Evolutionary conservation across 2,797 vertebrate species (phyloP).

Genomic region (Takifugu ocellatus): DNA sequence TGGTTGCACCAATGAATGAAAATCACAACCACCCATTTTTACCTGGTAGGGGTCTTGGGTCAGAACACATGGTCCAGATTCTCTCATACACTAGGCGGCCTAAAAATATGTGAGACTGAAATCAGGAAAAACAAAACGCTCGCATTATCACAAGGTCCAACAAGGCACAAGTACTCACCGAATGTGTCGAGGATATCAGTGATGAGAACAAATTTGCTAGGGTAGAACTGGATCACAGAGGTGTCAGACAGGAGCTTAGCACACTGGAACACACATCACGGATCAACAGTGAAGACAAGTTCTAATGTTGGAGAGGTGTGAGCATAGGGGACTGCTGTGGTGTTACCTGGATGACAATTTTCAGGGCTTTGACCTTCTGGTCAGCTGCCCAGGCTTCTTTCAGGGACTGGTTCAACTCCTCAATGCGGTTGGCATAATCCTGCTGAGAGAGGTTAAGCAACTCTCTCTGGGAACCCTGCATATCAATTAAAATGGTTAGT

Average conservation of each 20-base stretch:
- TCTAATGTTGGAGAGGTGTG: too few relatives aligned
- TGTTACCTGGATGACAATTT: slow-evolving; percentile 96
- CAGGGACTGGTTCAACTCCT: slow-evolving; percentile 94
- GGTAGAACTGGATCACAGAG: slow-evolving; percentile 96
- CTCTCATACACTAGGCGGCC: slow-evolving; percentile 94
- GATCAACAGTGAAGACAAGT: neutral
- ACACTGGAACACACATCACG: slow-evolving; percentile 75
- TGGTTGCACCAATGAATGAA: neutral
- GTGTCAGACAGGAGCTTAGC: slow-evolving; percentile 97
- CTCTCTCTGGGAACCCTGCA: slow-evolving; percentile 92
- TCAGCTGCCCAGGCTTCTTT: slow-evolving; percentile 97
- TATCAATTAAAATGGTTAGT: neutral
- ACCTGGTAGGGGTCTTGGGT: slow-evolving; percentile 81
- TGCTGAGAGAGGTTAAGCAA: slow-evolving; percentile 95
- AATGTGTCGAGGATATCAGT: slow-evolving; percentile 98
- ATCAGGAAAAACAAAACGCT: slow-evolving; percentile 4
- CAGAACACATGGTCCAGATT: slow-evolving; percentile 91
- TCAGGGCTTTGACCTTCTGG: slow-evolving; percentile 98
- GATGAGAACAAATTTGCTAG: slow-evolving; percentile 98
- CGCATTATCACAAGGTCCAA: neutral
- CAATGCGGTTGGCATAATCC: slow-evolving; percentile 94
- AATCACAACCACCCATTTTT: slow-evolving; percentile 13
- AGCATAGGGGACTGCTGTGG: neutral
- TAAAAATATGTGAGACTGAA: slow-evolving; percentile 41
- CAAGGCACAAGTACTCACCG: slow-evolving; percentile 71